Base-by-base conservation (phyloP, 2,797 vertebrate genomes). In the Paramormyrops hopkinsi region DNA sequence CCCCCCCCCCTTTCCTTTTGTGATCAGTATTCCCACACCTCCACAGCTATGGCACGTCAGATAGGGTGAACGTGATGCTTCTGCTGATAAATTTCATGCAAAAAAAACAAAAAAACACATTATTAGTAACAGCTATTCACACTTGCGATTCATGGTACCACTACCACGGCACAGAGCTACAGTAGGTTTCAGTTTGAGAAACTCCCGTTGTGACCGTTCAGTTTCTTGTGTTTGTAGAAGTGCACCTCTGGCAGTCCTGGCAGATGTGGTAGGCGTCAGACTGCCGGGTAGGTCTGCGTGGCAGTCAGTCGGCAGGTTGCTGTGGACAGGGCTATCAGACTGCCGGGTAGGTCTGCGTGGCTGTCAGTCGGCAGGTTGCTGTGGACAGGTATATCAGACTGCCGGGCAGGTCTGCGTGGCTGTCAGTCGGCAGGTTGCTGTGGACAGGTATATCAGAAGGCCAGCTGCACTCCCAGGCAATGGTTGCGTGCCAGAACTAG, bases 41-140 rank as follows among this genome's bases (percentile, higher is more conserved):
- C 69, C 29, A 12, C 69, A 76, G 69, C 65, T 69, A 69, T 17
- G 19, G 25, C 22, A 54, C 12, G n/a, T 2, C 82, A 46, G 0
- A 83, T 17, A 29, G 22, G 4, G 12, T 37, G 2, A 29, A 83
- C 44, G 5, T 54, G 6, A 86, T 37, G 84, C 25, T 0, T n/a
- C 46, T 17, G 2, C 3, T 5, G 8, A 14, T 3, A 29, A 50
- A 86, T 33, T 51, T 84, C 44, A 51, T 48, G 6, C 7, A 8
- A 25, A 48, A 50, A 51, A 8, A 12, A 29, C 29, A 84, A 51
- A 51, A 51, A 83, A 48, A 9, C 29, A 44, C 7, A 37, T 82
- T 44, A 41, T 46, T 92, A 89, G 88, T 53, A 17, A 90, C 91
- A 92, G 91, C 79, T 37, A 89, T 88, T 91, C 25, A 14, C 65